These are phyloP conservation scores for Drosophila tristis DNA, from an alignment of 1,140 invertebrate genomes.

Conservation along the genomic window DNA sequence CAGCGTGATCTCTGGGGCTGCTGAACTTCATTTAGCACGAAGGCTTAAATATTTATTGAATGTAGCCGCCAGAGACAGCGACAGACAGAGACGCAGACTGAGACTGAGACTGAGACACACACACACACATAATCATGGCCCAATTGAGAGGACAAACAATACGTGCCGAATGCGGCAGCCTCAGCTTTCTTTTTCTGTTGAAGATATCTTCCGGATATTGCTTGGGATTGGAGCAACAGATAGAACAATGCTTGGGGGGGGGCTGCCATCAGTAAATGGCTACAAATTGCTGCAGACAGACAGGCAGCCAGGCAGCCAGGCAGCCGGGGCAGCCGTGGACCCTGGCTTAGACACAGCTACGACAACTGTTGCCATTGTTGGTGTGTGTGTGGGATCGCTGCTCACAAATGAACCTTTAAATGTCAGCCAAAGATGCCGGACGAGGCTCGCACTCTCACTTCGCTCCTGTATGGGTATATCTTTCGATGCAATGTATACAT, in stretches of 20 bases:
- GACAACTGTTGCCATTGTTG: conserved; percentile 65
- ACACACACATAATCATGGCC: conserved; percentile 57
- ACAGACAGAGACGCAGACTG: too few species aligned
- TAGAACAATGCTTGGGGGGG: conserved; percentile 9
- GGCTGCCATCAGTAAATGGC: conserved; percentile 48
- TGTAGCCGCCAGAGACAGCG: conserved; percentile 21
- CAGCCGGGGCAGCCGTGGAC: conserved; percentile 2
- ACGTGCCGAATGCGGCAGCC: conserved; percentile 49
- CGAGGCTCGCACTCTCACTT: background rate
- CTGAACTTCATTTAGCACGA: conserved; percentile 3
- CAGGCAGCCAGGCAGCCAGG: too few species aligned
- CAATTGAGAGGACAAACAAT: conserved; percentile 72
- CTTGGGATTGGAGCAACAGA: conserved; percentile 49
- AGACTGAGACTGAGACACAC: background rate
- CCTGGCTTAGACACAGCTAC: conserved; percentile 29
- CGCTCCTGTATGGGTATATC: background rate
- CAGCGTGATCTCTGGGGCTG: too few species aligned
- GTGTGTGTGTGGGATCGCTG: too few species aligned
- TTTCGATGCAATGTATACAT: conserved; percentile 65
- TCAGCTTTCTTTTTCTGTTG: conserved; percentile 6
- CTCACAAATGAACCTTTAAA: conserved; percentile 77
- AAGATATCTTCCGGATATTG: background rate
- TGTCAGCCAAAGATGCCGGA: conserved; percentile 52
- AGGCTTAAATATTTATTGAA: conserved; percentile 70
- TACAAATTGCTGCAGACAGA: conserved; percentile 73